phyloP scores from a whole-genome alignment of 2,797 vertebrate genomes.

The Acropternis orthonyx region DNA sequence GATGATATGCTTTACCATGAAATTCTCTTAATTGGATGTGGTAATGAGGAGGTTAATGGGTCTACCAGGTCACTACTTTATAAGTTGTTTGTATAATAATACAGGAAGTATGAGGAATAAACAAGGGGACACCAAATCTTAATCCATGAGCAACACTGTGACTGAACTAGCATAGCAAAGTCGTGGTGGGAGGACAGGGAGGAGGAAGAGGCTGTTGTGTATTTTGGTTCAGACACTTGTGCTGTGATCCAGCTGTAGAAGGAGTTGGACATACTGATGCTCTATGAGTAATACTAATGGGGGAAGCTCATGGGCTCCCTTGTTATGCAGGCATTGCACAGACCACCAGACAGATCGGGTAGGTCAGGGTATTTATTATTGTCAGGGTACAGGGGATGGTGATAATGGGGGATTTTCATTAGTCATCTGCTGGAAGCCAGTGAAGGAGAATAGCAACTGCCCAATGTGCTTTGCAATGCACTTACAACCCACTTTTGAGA shows the following conservation, averaged over 20 bases:
- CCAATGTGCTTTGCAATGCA: background rate
- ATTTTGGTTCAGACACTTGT: background rate
- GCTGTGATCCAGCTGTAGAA: background rate
- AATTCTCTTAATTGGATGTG: background rate
- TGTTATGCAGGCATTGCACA: background rate
- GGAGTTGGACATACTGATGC: background rate
- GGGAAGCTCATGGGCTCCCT: background rate
- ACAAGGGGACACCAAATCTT: background rate
- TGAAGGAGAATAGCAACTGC: background rate
- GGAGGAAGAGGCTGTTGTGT: background rate
- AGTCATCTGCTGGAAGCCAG: background rate
- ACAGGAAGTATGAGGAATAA: background rate
- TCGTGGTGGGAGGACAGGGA: rapidly evolving
- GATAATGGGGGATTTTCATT: background rate
- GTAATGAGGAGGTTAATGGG: background rate
- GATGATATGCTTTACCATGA: background rate
- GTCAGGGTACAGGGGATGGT: background rate
- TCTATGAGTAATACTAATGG: background rate
- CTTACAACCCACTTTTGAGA: background rate
- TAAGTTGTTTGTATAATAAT: background rate
- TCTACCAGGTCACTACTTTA: background rate
- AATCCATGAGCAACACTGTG: background rate
- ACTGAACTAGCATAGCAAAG: background rate
- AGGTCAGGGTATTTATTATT: background rate
- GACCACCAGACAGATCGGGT: background rate